Base-by-base conservation (phyloP, 2,888 invertebrate species). In the Xanthia togata region DNA sequence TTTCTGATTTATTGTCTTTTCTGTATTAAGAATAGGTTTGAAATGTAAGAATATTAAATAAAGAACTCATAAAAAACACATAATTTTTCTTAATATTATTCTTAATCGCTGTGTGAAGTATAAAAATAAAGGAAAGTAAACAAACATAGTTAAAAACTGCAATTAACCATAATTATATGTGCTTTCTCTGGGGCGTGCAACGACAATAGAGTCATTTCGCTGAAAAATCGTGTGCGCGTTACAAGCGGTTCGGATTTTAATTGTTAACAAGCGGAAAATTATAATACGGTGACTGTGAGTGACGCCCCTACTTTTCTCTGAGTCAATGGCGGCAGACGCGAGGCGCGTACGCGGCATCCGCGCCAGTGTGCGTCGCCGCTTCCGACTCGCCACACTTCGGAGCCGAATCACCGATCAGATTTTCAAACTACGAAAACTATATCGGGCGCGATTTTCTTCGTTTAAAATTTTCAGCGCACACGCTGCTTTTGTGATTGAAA, bases 271-370 rank as follows among this genome's bases (percentile, higher is more conserved):
- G 93, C 93, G 93, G 94, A 94, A 94, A 95, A 96, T 95, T 91
- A 92, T 90, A 88, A n/a, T 87, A 85, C 88, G 88, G 88, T 90
- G 83, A 90, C 88, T 91, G 88, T 89, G 90, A 73, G 93, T 93
- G 94, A 93, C 94, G 93, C 93, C 96, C 96, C 96, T 96, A 94
- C 93, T 94, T 93, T 94, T 93, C 94, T 92, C 93, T 93, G 94
- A 93, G 81, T 93, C 93, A 94, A 90, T 91, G 92, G 90, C 88
- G 84, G 89, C 86, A 88, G 85, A 77, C 79, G 87, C 81, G 80
- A 87, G 89, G 81, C 87, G 90, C 89, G 85, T 84, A 88, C 91
- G 89, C 90, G 87, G 85, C 84, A 86, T 83, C 88, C 87, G 89
- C 89, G 91, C 89, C 95, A 95, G 95, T 96, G 91, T 92, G 94